Evolutionary conservation across 2,888 invertebrate species (phyloP).

Genomic region (Ormyrus nitidulus): DNA sequence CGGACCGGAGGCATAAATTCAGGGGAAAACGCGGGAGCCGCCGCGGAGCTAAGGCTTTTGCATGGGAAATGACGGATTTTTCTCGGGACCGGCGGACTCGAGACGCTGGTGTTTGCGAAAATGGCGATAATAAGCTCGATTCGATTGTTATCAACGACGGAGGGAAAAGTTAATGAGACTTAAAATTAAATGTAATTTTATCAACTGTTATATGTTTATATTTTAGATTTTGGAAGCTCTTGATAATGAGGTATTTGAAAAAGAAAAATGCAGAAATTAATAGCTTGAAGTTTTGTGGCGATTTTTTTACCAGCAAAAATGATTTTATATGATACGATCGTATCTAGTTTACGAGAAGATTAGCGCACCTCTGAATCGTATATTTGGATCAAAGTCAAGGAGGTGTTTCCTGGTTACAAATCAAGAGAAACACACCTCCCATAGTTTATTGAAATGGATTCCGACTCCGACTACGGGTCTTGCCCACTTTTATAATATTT

Average conservation of each 20-base stretch:
- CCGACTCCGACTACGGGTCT: no score
- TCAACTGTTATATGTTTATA: no score
- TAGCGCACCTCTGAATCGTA: slow-evolving; percentile 8
- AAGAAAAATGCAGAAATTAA: no score
- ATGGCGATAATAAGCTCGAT: background rate
- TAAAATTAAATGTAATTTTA: no score
- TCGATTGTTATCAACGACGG: background rate
- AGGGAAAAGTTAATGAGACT: background rate
- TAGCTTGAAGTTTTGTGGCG: slow-evolving; percentile 4
- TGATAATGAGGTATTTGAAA: no score
- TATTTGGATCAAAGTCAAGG: slow-evolving; percentile 36
- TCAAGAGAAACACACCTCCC: background rate
- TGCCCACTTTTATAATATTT: no score
- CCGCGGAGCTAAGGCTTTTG: background rate
- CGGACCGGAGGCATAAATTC: slow-evolving; percentile 67
- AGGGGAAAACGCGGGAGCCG: slow-evolving; percentile 51
- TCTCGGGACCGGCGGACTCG: slow-evolving; percentile 10
- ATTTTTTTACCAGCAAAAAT: slow-evolving; percentile 1
- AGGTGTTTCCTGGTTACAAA: slow-evolving; percentile 26
- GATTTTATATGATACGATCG: background rate
- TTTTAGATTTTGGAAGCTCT: no score
- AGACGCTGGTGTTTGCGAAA: slow-evolving; percentile 8
- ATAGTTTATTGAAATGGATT: no score
- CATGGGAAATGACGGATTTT: no score
- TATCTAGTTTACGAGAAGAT: slow-evolving; percentile 28